phyloP scores from a whole-genome alignment of 2,888 invertebrate genomes.

The Euphydryas editha region DNA sequence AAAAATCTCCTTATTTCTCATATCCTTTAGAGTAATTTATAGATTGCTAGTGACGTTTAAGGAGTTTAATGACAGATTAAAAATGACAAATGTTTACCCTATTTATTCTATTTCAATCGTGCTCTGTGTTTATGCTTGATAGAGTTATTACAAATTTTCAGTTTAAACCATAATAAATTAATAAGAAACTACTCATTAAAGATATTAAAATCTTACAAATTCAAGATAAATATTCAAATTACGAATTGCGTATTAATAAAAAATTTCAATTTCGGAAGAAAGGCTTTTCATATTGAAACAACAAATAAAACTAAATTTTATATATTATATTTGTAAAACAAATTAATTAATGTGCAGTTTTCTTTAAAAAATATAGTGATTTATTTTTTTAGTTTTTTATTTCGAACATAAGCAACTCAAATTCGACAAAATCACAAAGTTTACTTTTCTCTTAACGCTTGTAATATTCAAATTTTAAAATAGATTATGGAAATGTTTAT shows the following conservation, averaged over 20 bases:
- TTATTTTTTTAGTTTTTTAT: neutral
- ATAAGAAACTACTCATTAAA: too few relatives aligned
- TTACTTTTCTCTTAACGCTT: neutral
- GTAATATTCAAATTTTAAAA: neutral
- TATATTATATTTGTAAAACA: neutral
- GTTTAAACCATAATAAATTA: too few relatives aligned
- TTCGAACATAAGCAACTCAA: neutral
- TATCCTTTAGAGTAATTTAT: neutral
- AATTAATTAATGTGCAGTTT: neutral
- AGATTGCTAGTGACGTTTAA: neutral
- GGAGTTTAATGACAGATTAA: neutral
- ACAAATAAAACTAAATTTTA: neutral
- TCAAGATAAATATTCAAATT: too few relatives aligned
- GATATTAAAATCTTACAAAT: too few relatives aligned
- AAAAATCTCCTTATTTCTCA: neutral
- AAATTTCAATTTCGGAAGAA: too few relatives aligned
- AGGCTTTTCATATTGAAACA: neutral
- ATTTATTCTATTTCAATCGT: too few relatives aligned
- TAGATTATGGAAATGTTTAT: conserved; percentile 9
- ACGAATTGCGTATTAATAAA: too few relatives aligned
- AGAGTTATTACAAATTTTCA: too few relatives aligned
- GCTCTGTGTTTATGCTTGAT: too few relatives aligned
- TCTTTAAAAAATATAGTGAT: neutral
- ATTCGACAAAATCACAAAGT: neutral
- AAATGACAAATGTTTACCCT: neutral